These are phyloP conservation scores for Acanthosepion esculentum DNA, from an alignment of 2,888 invertebrate species.

Conservation along the genomic window DNA sequence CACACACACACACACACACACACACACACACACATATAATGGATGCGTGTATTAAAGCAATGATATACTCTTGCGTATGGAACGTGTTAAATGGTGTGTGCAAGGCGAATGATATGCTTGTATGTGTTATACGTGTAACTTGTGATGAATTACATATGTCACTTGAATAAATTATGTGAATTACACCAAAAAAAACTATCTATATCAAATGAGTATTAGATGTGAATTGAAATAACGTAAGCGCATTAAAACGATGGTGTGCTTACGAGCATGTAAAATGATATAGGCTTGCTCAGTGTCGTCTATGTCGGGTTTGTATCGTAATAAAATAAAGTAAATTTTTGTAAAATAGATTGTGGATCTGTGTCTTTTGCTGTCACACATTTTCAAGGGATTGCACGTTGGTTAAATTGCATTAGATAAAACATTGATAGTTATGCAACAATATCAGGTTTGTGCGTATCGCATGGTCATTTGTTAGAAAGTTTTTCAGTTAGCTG, in stretches of 20 bases:
- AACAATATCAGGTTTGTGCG: no score
- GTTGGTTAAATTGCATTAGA: no score
- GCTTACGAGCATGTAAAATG: neutral
- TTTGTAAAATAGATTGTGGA: no score
- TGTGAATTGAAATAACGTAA: neutral
- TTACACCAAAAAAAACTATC: neutral
- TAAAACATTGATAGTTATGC: no score
- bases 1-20: no score
- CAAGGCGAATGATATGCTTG: neutral
- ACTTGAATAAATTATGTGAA: neutral
- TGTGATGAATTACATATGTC: neutral
- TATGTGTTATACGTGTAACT: neutral
- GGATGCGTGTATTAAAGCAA: neutral
- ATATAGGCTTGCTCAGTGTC: neutral
- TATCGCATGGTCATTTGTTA: no score
- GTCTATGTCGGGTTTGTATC: neutral
- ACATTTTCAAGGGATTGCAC: no score
- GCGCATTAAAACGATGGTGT: neutral
- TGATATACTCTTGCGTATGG: neutral
- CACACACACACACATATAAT: no score
- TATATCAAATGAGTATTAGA: neutral
- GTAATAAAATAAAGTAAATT: no score
- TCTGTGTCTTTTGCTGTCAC: no score
- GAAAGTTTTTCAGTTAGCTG: no score
- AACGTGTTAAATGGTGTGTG: slow-evolving; percentile 18